phyloP scores from a whole-genome alignment of 2,113 vertebrate genomes.

The Callionymus lyra region DNA sequence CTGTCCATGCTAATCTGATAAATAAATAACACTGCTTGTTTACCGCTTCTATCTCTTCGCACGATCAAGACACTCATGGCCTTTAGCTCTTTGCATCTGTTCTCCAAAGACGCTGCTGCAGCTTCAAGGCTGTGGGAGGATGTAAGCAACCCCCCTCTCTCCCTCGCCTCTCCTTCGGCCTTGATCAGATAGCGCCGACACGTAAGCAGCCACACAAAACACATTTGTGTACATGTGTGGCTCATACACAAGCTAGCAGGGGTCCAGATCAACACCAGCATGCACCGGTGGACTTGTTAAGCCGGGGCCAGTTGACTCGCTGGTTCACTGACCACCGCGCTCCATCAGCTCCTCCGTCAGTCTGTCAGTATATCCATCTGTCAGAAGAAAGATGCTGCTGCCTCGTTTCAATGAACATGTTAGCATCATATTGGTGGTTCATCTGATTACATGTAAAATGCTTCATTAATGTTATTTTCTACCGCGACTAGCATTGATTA shows the following conservation, averaged over 20 bases:
- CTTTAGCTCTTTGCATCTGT: conserved; percentile 59
- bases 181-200: conserved; percentile 41
- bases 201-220: conserved; percentile 11
- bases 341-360: conserved; percentile 36
- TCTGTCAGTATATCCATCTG: conserved; percentile 39
- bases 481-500: too few relatives aligned
- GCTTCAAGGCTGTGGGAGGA: conserved; percentile 33
- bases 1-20: conserved; percentile 51
- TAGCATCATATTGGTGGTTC: too few relatives aligned
- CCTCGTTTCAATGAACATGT: too few relatives aligned
- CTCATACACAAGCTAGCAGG: conserved; percentile 17
- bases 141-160: conserved; percentile 17
- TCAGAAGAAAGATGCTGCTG: conserved; percentile 25
- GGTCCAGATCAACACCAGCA: conserved; percentile 34
- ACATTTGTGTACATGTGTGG: conserved; percentile 1
- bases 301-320: conserved; percentile 23
- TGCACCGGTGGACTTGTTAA: conserved; percentile 29
- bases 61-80: conserved; percentile 47
- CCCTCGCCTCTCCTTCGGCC: conserved; percentile 17
- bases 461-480: too few relatives aligned
- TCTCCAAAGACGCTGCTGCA: conserved; percentile 39
- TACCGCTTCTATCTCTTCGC: conserved; percentile 47
- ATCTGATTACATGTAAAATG: too few relatives aligned
- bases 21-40: conserved; percentile 43
- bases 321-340: conserved; percentile 33